These are phyloP conservation scores for Marasmarcha lunaedactyla DNA, from an alignment of 2,888 invertebrate genomes.

Conservation along the genomic window DNA sequence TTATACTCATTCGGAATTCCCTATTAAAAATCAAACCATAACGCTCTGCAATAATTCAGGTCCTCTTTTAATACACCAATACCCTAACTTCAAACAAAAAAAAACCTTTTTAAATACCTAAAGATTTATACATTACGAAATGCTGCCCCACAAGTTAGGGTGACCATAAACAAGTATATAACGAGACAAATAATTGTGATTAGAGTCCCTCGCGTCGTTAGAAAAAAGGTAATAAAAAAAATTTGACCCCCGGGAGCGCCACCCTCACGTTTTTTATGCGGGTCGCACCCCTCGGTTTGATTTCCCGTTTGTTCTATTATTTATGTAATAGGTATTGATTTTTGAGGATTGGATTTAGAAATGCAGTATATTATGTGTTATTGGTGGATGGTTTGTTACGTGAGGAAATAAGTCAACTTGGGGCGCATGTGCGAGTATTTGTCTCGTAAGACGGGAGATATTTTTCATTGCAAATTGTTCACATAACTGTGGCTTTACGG, in stretches of 20 bases:
- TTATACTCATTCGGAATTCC: too few relatives aligned
- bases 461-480: too few relatives aligned
- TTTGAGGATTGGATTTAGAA: slow-evolving; percentile 9
- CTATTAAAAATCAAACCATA: too few relatives aligned
- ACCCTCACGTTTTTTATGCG: slow-evolving; percentile 16
- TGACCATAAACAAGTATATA: background rate
- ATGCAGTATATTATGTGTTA: background rate
- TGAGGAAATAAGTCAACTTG: too few relatives aligned
- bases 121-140: too few relatives aligned
- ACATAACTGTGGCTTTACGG: too few relatives aligned
- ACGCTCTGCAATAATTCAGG: too few relatives aligned
- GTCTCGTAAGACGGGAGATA: too few relatives aligned
- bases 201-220: slow-evolving; percentile 5
- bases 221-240: slow-evolving; percentile 12
- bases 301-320: slow-evolving; percentile 14
- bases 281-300: slow-evolving; percentile 14
- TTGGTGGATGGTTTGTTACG: background rate
- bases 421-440: too few relatives aligned
- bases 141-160: background rate
- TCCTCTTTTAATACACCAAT: background rate
- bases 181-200: slow-evolving; percentile 4
- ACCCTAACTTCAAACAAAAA: background rate
- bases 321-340: slow-evolving; percentile 15
- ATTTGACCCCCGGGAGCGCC: slow-evolving; percentile 10
- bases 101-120: background rate